These are phyloP conservation scores for Sisor rabdophorus DNA, from an alignment of 2,113 vertebrate genomes.

Conservation along the genomic window DNA sequence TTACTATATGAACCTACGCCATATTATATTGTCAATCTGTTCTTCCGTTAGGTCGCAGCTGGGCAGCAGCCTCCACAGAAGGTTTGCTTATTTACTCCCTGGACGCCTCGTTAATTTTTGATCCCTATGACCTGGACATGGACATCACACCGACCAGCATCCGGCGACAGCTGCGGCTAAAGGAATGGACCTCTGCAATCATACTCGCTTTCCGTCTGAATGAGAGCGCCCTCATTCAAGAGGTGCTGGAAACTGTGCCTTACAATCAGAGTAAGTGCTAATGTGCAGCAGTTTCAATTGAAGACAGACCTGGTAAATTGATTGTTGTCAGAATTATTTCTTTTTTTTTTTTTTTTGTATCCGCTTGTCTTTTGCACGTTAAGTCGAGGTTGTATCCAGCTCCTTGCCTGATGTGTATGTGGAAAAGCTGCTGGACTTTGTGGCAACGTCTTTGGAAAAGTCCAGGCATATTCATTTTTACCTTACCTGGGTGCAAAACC, in stretches of 20 bases:
- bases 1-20: background rate
- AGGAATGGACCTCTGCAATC: conserved; percentile 78
- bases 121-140: conserved; percentile 90
- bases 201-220: conserved; percentile 88
- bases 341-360: background rate
- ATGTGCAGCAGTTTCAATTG: background rate
- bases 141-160: conserved; percentile 83
- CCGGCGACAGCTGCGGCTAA: conserved; percentile 69
- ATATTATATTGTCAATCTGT: background rate
- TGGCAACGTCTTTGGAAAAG: conserved; percentile 80
- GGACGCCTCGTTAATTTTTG: conserved; percentile 82
- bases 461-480: conserved; percentile 92
- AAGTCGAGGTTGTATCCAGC: conserved; percentile 81
- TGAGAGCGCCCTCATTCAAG: conserved; percentile 79
- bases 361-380: background rate
- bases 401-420: conserved; percentile 87
- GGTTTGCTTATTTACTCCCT: conserved; percentile 92
- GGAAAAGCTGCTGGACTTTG: conserved; percentile 83
- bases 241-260: conserved; percentile 83
- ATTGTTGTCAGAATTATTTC: background rate
- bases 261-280: conserved; percentile 74
- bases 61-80: conserved; percentile 91
- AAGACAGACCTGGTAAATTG: background rate
- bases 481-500: conserved; percentile 80
- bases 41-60: conserved; percentile 78